Percentiles rank a stretch among this genome's conserved stretches.
Conservation (phyloP, 2,797 vertebrate genomes). For the Sciurus carolinensis region DNA sequence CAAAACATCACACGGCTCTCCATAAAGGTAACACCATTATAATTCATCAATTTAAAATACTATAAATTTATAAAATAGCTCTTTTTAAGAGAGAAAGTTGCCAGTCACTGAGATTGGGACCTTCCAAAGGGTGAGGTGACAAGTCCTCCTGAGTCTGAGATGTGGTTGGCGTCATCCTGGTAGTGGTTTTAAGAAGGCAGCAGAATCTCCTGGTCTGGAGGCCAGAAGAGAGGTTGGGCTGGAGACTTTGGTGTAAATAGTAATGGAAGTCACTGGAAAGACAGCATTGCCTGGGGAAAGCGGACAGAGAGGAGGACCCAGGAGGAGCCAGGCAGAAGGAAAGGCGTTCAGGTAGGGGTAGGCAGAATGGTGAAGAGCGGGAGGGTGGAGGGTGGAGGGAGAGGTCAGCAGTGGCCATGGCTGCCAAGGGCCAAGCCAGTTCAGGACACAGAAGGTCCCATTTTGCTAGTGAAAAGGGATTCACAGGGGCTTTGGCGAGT, state of each 20-base stretch:
- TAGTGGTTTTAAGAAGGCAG: not conserved
- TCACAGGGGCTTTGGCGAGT: not conserved
- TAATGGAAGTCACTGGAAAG: not conserved
- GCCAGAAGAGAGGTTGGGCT: not conserved
- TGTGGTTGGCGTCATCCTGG: not conserved
- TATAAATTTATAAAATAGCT: not conserved
- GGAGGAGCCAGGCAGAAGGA: not conserved
- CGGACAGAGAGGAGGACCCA: not conserved
- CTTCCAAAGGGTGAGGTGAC: rapidly evolving
- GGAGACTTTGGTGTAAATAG: not conserved
- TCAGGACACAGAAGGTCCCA: not conserved
- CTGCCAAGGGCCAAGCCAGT: not conserved
- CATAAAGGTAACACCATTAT: not conserved
- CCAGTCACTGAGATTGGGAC: not conserved
- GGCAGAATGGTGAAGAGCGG: not conserved
- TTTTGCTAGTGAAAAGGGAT: not conserved
- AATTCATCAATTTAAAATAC: not conserved
- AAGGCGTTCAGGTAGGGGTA: not conserved
- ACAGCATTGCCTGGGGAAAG: not conserved
- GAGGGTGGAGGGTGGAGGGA: not conserved
- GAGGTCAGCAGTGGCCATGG: not conserved
- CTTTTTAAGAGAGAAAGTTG: not conserved
- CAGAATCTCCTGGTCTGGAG: not conserved
- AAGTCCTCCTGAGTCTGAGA: not conserved
- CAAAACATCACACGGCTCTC: not conserved